These are phyloP conservation scores for Helostoma temminkii DNA, from an alignment of 2,797 vertebrate species.

Conservation along the genomic window DNA sequence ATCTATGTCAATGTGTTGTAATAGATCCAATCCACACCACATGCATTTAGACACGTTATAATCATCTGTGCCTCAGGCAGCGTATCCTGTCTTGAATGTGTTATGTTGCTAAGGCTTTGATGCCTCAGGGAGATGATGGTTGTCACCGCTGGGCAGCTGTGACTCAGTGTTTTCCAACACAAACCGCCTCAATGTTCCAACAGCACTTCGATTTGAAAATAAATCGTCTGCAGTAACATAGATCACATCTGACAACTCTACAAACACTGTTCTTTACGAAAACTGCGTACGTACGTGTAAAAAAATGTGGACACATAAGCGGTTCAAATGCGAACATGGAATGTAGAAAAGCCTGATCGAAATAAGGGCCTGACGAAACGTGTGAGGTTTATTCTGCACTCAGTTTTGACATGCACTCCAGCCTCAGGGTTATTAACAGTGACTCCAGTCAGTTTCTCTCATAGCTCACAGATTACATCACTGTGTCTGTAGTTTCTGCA, in stretches of 20 bases:
- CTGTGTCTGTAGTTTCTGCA: slow-evolving; percentile 13
- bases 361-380: slow-evolving; percentile 37
- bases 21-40: slow-evolving; percentile 32
- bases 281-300: background rate
- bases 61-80: slow-evolving; percentile 31
- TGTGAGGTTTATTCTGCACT: slow-evolving; percentile 19
- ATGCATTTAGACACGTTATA: slow-evolving; percentile 41
- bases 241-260: background rate
- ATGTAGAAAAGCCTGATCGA: slow-evolving; percentile 72
- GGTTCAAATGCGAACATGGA: slow-evolving; percentile 32
- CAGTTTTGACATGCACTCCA: slow-evolving; percentile 43
- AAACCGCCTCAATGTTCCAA: slow-evolving; percentile 44
- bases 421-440: slow-evolving; percentile 20
- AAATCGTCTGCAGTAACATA: slow-evolving; percentile 14
- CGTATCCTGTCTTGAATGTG: slow-evolving; percentile 37
- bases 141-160: slow-evolving; percentile 61
- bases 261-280: background rate
- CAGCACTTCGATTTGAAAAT: slow-evolving; percentile 47
- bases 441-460: slow-evolving; percentile 28
- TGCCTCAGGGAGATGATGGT: slow-evolving; percentile 53
- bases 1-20: slow-evolving; percentile 11
- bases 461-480: slow-evolving; percentile 31
- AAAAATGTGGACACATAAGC: background rate
- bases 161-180: slow-evolving; percentile 69
- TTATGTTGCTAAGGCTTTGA: slow-evolving; percentile 67